Conservation (phyloP, 2,888 invertebrate genomes). For the Scotopteryx bipunctaria region DNA sequence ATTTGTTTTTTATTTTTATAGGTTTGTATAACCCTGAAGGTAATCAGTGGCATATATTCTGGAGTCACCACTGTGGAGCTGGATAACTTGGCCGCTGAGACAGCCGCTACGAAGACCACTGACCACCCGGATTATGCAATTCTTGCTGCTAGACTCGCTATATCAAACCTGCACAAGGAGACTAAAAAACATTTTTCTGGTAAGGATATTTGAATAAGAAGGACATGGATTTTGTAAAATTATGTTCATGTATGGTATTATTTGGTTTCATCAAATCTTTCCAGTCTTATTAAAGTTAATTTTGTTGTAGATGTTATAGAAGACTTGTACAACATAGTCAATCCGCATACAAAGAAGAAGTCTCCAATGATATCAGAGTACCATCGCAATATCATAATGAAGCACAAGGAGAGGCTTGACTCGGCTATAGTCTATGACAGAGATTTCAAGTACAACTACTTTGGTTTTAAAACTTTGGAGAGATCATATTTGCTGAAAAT, state of each 20-base stretch:
- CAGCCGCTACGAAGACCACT: slow-evolving; percentile 98
- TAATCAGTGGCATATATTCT: slow-evolving; percentile 96
- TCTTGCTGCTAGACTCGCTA: slow-evolving; percentile 94
- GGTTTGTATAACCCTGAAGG: slow-evolving; percentile 94
- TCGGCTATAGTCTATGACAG: slow-evolving; percentile 98
- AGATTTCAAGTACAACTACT: slow-evolving; percentile 98
- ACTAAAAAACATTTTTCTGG: slow-evolving; percentile 97
- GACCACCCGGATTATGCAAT: slow-evolving; percentile 98
- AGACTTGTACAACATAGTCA: slow-evolving; percentile 90
- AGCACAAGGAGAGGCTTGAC: slow-evolving; percentile 94
- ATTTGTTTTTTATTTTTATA: slow-evolving; percentile 66
- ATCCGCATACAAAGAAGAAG: slow-evolving; percentile 87
- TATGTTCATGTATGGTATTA: too few relatives aligned
- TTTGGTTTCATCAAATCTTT: too few relatives aligned
- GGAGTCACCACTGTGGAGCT: slow-evolving; percentile 98
- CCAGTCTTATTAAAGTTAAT: too few relatives aligned
- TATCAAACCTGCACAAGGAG: slow-evolving; percentile 99
- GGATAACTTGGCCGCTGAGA: slow-evolving; percentile 99
- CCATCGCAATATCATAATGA: slow-evolving; percentile 91
- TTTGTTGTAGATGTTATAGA: slow-evolving; percentile 91
- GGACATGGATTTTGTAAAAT: too few relatives aligned
- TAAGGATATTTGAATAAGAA: too few relatives aligned
- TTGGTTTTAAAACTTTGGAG: slow-evolving; percentile 99
- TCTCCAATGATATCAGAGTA: slow-evolving; percentile 94
- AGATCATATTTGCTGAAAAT: slow-evolving; percentile 97